Base-by-base conservation (phyloP, 2,888 invertebrate genomes). In the Sceliomorpha sp. region DNA sequence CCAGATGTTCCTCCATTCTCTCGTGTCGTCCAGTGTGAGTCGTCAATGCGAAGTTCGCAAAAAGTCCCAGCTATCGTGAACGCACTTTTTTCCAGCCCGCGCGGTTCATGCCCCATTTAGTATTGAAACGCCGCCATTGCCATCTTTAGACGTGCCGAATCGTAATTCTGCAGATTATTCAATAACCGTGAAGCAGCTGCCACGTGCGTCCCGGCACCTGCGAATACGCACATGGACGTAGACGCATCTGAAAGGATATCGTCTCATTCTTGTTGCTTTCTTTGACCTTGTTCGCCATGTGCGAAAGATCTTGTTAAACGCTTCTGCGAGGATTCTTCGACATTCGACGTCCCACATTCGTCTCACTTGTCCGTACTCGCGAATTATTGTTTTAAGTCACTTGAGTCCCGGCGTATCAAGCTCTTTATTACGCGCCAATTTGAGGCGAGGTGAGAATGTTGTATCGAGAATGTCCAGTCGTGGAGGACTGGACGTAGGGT, bases 181-280 rank as follows among this genome's bases (percentile, higher is more conserved):
- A 70, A 70, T 58, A 62, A 58, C 42, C 37, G n/a, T 32, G 50
- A 62, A 66, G 62, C 66, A 70, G 62, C 70, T 66, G 55, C 13
- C n/a, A 12, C 6, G 29, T 32, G 39, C 56, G n/a, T n/a, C 31
- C 42, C 15, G 44, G 59, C 67, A 67, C 59, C 59, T 55, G 59
- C 59, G 47, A 47, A 47, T 42, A 42, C 53, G 59, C 55, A 37
- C 42, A 53, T 60, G 53, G 48, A 36, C 55, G 50, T n/a, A n/a
- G n/a, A n/a, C 20, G 50, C n/a, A 45, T 53, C 42, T 55, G 55
- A 67, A 67, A 60, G 67, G 53, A 53, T 60, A 60, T 59, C 45
- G 67, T 42, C 42, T 29, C 32, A 20, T 47, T 60, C 44, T 32
- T 67, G 48, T 67, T 60, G 59, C 59, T 48, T 60, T 42, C 59